Conservation (phyloP, 64 coral and sea anemone species). For the Dendronephthya gigantea region DNA sequence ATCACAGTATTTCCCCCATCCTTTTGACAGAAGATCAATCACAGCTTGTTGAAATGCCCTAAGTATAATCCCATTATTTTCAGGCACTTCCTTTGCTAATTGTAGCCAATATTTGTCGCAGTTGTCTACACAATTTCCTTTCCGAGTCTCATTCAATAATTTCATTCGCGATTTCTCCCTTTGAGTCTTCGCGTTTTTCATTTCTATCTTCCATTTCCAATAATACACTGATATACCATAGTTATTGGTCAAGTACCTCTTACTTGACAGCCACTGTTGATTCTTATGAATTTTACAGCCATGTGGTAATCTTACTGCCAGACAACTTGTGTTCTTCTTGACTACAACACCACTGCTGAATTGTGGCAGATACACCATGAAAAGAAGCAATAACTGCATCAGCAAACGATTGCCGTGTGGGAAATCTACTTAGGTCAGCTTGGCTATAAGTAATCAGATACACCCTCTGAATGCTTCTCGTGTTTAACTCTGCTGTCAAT, state of each 20-base stretch:
- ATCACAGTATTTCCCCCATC: slow-evolving; percentile 31
- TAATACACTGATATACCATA: background rate
- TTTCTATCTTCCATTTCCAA: slow-evolving; percentile 12
- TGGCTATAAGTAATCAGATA: too few relatives aligned
- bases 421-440: too few relatives aligned
- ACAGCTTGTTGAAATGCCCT: background rate
- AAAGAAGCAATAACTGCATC: too few relatives aligned
- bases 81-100: background rate
- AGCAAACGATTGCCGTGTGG: too few relatives aligned
- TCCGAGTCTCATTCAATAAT: background rate
- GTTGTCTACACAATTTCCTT: background rate
- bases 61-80: background rate
- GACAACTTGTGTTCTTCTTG: background rate
- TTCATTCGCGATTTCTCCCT: background rate
- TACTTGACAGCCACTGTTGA: background rate
- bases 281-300: background rate
- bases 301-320: background rate
- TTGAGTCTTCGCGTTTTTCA: slow-evolving; percentile 11
- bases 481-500: too few relatives aligned
- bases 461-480: too few relatives aligned
- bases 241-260: background rate
- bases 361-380: too few relatives aligned
- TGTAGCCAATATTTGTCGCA: slow-evolving; percentile 14
- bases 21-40: slow-evolving; percentile 2
- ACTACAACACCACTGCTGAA: too few relatives aligned